Percentiles rank a stretch among this genome's conserved stretches.
These are phyloP conservation scores for Bambusicola thoracicus DNA, from an alignment of 2,113 vertebrate species.

Conservation along the genomic window DNA sequence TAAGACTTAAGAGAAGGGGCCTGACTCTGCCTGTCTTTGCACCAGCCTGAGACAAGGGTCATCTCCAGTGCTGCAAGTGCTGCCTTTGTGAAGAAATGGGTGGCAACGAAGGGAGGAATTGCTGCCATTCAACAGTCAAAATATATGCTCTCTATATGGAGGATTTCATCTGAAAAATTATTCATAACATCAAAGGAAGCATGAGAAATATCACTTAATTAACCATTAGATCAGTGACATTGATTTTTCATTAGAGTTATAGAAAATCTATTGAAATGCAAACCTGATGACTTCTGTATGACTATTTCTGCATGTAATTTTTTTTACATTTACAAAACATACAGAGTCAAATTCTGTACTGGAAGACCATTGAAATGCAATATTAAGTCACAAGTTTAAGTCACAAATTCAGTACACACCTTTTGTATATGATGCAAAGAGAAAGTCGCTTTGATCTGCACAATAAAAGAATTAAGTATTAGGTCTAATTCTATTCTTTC, in stretches of 20 bases:
- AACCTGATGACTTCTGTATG: not conserved
- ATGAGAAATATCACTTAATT: not conserved
- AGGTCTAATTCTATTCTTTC: not conserved
- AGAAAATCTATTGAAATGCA: not conserved
- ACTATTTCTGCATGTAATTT: not conserved
- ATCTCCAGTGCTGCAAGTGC: not conserved
- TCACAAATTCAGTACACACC: not conserved
- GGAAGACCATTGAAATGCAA: not conserved
- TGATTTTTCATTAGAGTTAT: not conserved
- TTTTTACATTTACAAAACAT: not conserved
- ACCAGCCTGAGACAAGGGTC: not conserved
- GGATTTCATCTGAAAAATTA: not conserved
- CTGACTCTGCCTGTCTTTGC: not conserved
- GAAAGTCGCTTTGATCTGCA: not conserved
- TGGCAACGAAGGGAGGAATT: rapidly evolving
- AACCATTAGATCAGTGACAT: not conserved
- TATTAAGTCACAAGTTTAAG: not conserved
- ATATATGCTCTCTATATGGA: not conserved
- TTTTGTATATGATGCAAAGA: not conserved
- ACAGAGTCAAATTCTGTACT: not conserved
- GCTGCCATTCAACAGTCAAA: not conserved
- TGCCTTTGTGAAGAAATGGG: not conserved
- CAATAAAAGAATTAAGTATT: not conserved
- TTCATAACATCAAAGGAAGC: not conserved
- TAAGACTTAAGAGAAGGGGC: not conserved